Evolutionary conservation across 2,888 invertebrate species (phyloP).

Genomic region (Agriotes lineatus): DNA sequence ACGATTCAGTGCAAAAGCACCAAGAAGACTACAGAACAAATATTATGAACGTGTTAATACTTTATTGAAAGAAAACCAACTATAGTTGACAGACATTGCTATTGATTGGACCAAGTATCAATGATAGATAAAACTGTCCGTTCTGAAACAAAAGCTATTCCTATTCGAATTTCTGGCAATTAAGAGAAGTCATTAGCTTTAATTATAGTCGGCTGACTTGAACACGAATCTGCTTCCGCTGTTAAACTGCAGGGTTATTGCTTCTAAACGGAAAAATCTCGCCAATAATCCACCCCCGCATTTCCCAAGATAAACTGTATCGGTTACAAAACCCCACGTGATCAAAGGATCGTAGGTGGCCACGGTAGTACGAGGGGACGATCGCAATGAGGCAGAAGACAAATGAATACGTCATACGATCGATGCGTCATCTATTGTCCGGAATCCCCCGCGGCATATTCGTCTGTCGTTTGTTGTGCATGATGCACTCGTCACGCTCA

Average conservation of each 20-base stretch:
- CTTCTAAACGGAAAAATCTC: slow-evolving; percentile 28
- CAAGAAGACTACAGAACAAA: too few relatives aligned
- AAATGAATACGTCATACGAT: slow-evolving; percentile 63
- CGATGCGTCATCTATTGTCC: slow-evolving; percentile 62
- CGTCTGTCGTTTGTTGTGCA: slow-evolving; percentile 53
- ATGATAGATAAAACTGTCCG: too few relatives aligned
- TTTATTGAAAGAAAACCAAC: too few relatives aligned
- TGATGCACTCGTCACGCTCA: slow-evolving; percentile 43
- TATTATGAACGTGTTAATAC: too few relatives aligned
- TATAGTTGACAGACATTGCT: too few relatives aligned
- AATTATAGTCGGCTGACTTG: too few relatives aligned
- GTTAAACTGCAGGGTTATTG: background rate
- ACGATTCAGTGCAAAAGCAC: too few relatives aligned
- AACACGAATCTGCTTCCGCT: background rate
- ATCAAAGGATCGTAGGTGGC: slow-evolving; percentile 47
- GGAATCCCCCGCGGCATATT: slow-evolving; percentile 57
- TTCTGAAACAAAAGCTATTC: too few relatives aligned
- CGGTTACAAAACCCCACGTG: slow-evolving; percentile 47
- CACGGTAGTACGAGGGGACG: slow-evolving; percentile 41
- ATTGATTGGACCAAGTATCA: too few relatives aligned
- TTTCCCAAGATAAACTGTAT: slow-evolving; percentile 46
- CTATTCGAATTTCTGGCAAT: too few relatives aligned
- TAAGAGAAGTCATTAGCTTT: too few relatives aligned
- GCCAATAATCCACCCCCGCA: slow-evolving; percentile 32
- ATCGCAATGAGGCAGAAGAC: slow-evolving; percentile 59